Conservation (phyloP, 2,888 invertebrate genomes). For the Electrophaes corylata region DNA sequence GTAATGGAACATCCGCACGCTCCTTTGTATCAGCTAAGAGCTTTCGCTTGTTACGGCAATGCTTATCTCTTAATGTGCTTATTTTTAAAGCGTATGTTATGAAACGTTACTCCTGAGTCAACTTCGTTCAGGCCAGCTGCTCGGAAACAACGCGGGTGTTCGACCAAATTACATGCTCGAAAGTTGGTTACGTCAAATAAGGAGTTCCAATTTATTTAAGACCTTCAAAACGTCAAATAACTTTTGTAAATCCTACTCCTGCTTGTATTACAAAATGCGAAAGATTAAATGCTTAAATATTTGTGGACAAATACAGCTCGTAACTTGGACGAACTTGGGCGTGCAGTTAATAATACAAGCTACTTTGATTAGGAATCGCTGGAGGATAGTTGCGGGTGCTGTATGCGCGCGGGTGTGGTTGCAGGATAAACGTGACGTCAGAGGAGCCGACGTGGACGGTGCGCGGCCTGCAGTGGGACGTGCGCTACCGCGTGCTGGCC, state of each 20-base stretch:
- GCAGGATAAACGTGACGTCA: constrained; percentile 85
- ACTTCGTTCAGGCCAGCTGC: constrained; percentile 1
- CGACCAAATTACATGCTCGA: no score
- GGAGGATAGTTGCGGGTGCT: not conserved
- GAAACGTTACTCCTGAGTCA: constrained; percentile 2
- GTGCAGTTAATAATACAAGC: no score
- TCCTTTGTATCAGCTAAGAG: constrained; percentile 23
- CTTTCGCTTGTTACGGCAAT: constrained; percentile 18
- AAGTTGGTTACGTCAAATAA: no score
- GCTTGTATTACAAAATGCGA: no score
- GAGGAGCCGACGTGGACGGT: constrained; percentile 90
- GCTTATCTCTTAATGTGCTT: constrained; percentile 20
- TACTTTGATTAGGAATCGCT: no score
- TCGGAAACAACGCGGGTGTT: no score
- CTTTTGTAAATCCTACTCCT: no score
- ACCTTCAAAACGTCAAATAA: not conserved
- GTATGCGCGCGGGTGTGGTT: not conserved
- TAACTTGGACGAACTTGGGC: no score
- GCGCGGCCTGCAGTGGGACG: constrained; percentile 91
- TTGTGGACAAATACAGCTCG: no score
- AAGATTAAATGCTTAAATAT: no score
- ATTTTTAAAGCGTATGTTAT: constrained; percentile 18
- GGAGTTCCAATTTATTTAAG: no score
- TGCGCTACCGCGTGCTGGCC: constrained; percentile 90
- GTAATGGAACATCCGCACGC: constrained; percentile 14